Evolutionary conservation across 2,113 vertebrate genomes (phyloP), one percentile per base, ranked within the genome.

Genomic region (Diadophis punctatus): DNA sequence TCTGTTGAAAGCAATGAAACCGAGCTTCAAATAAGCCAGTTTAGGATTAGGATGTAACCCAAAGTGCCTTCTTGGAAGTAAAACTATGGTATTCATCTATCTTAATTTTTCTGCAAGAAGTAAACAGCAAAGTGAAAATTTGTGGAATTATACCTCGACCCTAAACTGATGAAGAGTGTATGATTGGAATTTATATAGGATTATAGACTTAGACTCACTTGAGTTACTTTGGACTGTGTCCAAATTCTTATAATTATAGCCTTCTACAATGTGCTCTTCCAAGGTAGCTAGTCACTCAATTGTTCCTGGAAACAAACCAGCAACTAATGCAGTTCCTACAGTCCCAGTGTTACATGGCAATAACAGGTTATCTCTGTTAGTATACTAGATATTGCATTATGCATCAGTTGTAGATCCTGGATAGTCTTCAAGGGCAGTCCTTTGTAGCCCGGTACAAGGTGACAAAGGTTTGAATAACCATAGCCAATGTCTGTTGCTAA

Each of bases 101-200:
- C 34, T 80, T 43, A 80, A 3, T 39, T 39, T 80, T 80, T 48
- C 27, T 34, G 2, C 8, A 60, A 86, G 53, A 87, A 53, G 51
- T 20, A 48, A n/a, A 18, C 25, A 30, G 22, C 9, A 88, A 89
- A 12, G 90, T 6, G 1, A 18, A 8, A 58, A n/a, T 55, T 93
- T 90, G 94, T 92, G 95, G 23, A 96, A 92, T 87, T 88, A 52
- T 27, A 68, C 3, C 5, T n/a, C 49, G 55, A 46, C 46, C 5
- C 12, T 53, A 87, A 63, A 68, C 30, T 87, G 30, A 25, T 89
- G 14, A 60, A 30, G 39, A 89, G 9, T 22, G 8, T 12, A 23
- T 39, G 22, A 22, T 10, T 52, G 46, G 48, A 53, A 88, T 43
- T 88, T 88, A 88, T 11, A 53, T 43, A 88, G n/a, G 23, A 52